Percentiles rank a stretch among this genome's conserved stretches.
These are phyloP conservation scores for Amphibalanus amphitrite DNA, from an alignment of 1,140 invertebrate species.

Conservation along the genomic window DNA sequence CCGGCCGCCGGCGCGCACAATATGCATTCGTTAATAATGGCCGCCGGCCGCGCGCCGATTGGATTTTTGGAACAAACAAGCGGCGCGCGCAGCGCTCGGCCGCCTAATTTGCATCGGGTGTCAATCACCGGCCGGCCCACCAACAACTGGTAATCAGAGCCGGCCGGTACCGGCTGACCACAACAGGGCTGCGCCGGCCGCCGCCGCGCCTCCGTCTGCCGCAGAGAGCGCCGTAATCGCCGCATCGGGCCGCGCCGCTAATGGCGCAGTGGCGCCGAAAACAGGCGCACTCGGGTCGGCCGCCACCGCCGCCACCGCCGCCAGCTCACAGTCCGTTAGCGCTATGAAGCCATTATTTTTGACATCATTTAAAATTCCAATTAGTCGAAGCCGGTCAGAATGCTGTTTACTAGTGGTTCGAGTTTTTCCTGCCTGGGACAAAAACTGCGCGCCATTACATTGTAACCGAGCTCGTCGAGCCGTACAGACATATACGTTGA, in stretches of 20 bases:
- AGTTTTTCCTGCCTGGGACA: not conserved
- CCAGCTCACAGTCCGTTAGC: not conserved
- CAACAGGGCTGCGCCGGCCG: not conserved
- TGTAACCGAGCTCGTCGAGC: too few species aligned
- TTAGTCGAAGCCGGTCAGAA: not conserved
- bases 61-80: slow-evolving; percentile 1
- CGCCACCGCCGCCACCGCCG: not conserved
- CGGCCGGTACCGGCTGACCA: not conserved
- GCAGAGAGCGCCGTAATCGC: not conserved
- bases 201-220: too few species aligned
- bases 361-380: slow-evolving; percentile 2
- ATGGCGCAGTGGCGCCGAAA: not conserved
- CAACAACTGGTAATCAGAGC: not conserved
- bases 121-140: not conserved
- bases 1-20: not conserved
- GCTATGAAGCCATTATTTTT: slow-evolving; percentile 1
- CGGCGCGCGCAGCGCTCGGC: too few species aligned
- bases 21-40: not conserved
- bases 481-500: too few species aligned
- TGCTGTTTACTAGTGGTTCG: not conserved
- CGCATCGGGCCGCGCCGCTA: not conserved
- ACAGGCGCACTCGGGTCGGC: not conserved
- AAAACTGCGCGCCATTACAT: not conserved
- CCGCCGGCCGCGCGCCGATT: not conserved
- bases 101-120: not conserved